phyloP scores from a whole-genome alignment of 2,888 invertebrate species.

The Venustoraphidia nigricollis region DNA sequence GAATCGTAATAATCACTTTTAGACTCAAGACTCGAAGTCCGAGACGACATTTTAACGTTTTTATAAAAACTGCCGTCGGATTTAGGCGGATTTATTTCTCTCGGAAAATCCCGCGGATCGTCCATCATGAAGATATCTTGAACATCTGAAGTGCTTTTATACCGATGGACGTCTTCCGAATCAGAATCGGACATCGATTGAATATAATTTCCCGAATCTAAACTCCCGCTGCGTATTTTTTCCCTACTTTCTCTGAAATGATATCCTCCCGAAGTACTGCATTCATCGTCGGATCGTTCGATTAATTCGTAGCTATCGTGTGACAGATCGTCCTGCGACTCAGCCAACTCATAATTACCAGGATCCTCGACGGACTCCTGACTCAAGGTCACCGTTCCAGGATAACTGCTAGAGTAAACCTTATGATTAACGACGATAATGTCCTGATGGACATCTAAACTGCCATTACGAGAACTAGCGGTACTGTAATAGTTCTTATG shows the following conservation, averaged over 20 bases:
- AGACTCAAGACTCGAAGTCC: constrained; percentile 54
- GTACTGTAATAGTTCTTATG: constrained; percentile 44
- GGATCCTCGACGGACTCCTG: constrained; percentile 49
- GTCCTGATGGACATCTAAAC: constrained; percentile 51
- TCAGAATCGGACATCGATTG: constrained; percentile 58
- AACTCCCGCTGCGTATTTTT: constrained; percentile 46
- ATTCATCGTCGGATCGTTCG: constrained; percentile 57
- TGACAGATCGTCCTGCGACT: constrained; percentile 73
- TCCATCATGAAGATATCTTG: constrained; percentile 67
- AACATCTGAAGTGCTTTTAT: constrained; percentile 50
- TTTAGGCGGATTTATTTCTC: constrained; percentile 54
- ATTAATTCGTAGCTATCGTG: constrained; percentile 79
- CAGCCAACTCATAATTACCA: constrained; percentile 44
- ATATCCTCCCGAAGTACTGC: constrained; percentile 26
- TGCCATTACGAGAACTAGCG: constrained; percentile 41
- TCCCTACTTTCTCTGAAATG: constrained; percentile 21
- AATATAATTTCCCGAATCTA: constrained; percentile 62
- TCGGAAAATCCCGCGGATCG: constrained; percentile 56
- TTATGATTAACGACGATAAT: constrained; percentile 47
- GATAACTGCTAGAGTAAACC: constrained; percentile 75
- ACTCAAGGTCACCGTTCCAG: constrained; percentile 54
- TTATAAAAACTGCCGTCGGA: constrained; percentile 61
- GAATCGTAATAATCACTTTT: constrained; percentile 45
- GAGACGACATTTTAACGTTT: constrained; percentile 47
- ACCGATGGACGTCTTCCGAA: constrained; percentile 41